phyloP scores from a whole-genome alignment of 2,888 invertebrate species.

The Panopea generosa region DNA sequence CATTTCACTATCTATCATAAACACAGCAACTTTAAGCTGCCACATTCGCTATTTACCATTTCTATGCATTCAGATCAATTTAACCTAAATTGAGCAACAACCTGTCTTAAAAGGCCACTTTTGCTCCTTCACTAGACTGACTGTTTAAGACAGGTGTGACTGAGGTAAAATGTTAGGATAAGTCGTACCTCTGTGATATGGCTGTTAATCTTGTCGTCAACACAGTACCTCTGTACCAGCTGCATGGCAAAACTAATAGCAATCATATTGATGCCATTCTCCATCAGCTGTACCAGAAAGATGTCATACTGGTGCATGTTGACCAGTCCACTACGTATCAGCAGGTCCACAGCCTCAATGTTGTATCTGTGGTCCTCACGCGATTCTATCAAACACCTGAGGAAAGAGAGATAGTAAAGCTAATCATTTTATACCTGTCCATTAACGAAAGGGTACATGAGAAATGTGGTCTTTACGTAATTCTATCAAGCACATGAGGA shows the following conservation, averaged over 20 bases:
- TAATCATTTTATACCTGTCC: no score
- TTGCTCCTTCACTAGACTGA: no score
- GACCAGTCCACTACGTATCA: slow-evolving; percentile 93
- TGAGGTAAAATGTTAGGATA: no score
- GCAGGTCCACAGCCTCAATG: slow-evolving; percentile 95
- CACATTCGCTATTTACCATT: no score
- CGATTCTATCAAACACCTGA: slow-evolving; percentile 91
- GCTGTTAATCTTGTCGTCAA: slow-evolving; percentile 89
- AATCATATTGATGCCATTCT: slow-evolving; percentile 92
- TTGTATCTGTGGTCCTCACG: slow-evolving; percentile 96
- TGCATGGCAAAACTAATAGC: slow-evolving; percentile 96
- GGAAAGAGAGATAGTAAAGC: slow-evolving; percentile 9
- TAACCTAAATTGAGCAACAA: no score
- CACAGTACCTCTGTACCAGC: slow-evolving; percentile 92
- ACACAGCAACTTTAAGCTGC: no score
- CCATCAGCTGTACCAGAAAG: slow-evolving; percentile 88
- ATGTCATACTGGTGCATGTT: slow-evolving; percentile 89
- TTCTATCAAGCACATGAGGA: slow-evolving; percentile 90
- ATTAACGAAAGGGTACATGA: no score
- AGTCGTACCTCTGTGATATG: slow-evolving; percentile 71
- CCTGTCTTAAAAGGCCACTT: no score
- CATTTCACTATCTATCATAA: no score
- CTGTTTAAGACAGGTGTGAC: no score
- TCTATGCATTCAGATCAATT: no score
- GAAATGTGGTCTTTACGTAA: slow-evolving; percentile 94